phyloP scores from a whole-genome alignment of 2,113 vertebrate genomes.

The Zosterops hypoxanthus region DNA sequence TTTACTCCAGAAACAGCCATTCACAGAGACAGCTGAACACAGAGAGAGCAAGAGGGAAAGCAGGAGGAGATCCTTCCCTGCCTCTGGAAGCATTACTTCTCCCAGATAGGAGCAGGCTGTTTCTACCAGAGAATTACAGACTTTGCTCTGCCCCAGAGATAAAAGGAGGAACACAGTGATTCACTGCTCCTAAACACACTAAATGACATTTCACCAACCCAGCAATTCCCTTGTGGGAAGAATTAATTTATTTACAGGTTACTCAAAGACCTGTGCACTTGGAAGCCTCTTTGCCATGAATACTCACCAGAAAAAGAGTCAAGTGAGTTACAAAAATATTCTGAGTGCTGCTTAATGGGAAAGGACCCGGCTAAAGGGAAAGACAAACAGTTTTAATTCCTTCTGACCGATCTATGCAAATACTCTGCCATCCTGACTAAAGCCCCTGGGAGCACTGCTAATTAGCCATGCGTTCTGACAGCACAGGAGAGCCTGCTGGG shows the following conservation, averaged over 20 bases:
- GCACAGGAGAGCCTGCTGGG: background rate
- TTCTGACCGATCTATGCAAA: constrained; percentile 47
- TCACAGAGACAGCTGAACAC: background rate
- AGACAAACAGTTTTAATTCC: constrained; percentile 48
- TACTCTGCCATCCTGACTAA: background rate
- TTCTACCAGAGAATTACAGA: background rate
- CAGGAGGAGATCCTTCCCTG: background rate
- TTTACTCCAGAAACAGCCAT: background rate
- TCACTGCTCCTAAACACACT: background rate
- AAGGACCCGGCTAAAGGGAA: background rate
- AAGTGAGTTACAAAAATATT: background rate
- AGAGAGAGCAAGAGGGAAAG: background rate
- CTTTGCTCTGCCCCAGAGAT: background rate
- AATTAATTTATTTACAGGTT: background rate
- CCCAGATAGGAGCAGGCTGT: background rate
- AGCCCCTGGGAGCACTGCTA: background rate
- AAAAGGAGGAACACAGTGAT: background rate
- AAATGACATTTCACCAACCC: background rate
- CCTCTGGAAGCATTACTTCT: background rate
- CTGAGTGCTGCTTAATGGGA: background rate
- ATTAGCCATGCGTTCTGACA: background rate
- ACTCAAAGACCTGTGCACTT: background rate
- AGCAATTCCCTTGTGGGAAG: background rate
- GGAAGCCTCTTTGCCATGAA: background rate
- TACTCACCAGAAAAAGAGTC: background rate